Evolutionary conservation across 1,140 invertebrate species (phyloP).

Genomic region (Andrena cerasifolii): DNA sequence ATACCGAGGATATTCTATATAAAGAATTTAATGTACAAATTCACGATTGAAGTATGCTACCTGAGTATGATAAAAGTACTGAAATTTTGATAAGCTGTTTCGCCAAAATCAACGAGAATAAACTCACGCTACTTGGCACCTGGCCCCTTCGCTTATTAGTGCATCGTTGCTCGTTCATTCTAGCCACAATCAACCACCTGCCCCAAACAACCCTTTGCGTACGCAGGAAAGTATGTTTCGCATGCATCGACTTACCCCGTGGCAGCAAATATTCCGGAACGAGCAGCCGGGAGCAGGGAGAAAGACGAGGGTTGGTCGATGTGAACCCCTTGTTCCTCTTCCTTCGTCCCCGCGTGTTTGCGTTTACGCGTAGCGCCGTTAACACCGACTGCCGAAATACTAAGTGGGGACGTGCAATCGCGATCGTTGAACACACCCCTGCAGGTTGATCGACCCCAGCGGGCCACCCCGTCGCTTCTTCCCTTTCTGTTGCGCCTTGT

Average conservation of each 20-base stretch:
- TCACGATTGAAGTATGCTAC: too few relatives aligned
- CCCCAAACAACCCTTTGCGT: background rate
- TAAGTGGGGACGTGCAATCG: constrained; percentile 66
- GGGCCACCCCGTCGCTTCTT: background rate
- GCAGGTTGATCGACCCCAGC: constrained; percentile 10
- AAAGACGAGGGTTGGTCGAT: constrained; percentile 21
- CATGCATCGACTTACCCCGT: too few relatives aligned
- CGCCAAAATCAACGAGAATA: background rate
- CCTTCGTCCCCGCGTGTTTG: constrained; percentile 60
- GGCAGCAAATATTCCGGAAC: constrained; percentile 16
- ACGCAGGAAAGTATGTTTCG: background rate
- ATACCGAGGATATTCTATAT: background rate
- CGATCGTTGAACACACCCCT: constrained; percentile 56
- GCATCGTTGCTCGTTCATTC: too few relatives aligned
- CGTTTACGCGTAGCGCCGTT: constrained; percentile 68
- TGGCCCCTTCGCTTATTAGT: constrained; percentile 12
- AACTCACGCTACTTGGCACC: background rate
- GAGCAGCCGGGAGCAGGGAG: background rate
- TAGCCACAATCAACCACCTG: background rate
- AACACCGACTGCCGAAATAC: constrained; percentile 68
- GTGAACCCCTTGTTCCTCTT: background rate
- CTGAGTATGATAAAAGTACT: too few relatives aligned
- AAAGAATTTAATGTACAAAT: background rate
- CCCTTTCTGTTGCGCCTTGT: constrained; percentile 1
- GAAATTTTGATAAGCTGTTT: too few relatives aligned